Base-by-base conservation (phyloP, 1,140 invertebrate species). In the Neodiprion fabricii region DNA sequence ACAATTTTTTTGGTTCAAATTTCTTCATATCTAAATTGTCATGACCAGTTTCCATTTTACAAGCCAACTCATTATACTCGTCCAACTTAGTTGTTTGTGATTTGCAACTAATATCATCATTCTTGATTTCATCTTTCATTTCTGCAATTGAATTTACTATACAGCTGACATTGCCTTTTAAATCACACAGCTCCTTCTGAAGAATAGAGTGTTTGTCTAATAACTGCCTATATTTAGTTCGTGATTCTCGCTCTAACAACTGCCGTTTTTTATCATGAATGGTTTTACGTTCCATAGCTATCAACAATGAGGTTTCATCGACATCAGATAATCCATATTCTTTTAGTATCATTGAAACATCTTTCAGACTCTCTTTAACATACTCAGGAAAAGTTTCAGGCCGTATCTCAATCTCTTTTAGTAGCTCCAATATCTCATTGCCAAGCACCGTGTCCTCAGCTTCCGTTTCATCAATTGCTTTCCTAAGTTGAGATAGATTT, bases 51-150 rank as follows among this genome's bases (percentile, higher is more conserved):
- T 84, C 78, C 17, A 87, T 68, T 66, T 81, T 79, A 17, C 83
- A 49, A 12, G 79, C 69, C 17, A 80, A 75, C 17, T 80, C 75
- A 66, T 80, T 72, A 73, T 87, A 88, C 14, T 87, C 82, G 5
- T 75, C 75, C 21, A 87, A 70, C 68, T 80, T 87, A 11, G 74
- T 77, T 21, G 77, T 70, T 48, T 83, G 78, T 4, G 82, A 75
- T 72, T 83, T 69, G 12, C 78, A 72, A 50, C 84, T 78, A 2
- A 40, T 12, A 71, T 71, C 23, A n/a, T 77, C 72, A 73, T 80
- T 76, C 8, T 78, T 72, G 47, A 80, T 76, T 9, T 86, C 80
- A 9, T 75, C 65, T 11, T 67, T 40, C n/a, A 78, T 74, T 3
- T 69, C 50, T 48, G 78, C 76, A n/a, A 83, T 48, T 9, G 75